Evolutionary conservation across 2,888 invertebrate species (phyloP), one percentile per base, ranked within the genome.

Genomic region (Eristalis tenax): DNA sequence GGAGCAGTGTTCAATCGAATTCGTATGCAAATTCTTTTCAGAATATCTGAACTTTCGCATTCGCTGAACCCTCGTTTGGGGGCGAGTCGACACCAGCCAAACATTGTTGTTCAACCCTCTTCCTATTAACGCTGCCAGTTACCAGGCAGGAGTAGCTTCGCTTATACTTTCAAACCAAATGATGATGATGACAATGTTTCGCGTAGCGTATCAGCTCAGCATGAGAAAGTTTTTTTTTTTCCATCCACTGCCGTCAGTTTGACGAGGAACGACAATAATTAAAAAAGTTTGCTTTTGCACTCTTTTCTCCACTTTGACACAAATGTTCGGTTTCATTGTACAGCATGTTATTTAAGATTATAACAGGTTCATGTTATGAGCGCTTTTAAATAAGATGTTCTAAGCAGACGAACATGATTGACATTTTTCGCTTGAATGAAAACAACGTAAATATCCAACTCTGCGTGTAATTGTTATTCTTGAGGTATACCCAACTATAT

Each of bases 1-100:
- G 28, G 74, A 64, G 57, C 56, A 40, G 57, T 43, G 59, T 82
- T 76, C 75, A 70, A 82, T 82, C 69, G 75, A 75, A 70, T 65
- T 82, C 75, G 57, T 82, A 82, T 82, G 81, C 65, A 70, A 82
- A 82, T 82, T 82, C 64, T 70, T 57, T 64, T 61, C 75, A 57
- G 69, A 69, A 75, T 82, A 65, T 70, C 70, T 76, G 70, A 70
- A 63, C 71, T 71, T 71, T 28, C 26, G 28, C 18, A 71, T 32
- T 40, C n/a, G 35, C 43, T 64, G 50, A 71, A 59, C 70, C 68
- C 56, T 22, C 22, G 15, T 69, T 56, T 38, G 23, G 26, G 59
- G 59, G 23, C 26, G 69, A 56, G 59, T 68, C 56, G 68, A 35
- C 75, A 63, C 40, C 59, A 64, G n/a, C 57, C 35, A 64, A 40